Base-by-base conservation (phyloP, 1,140 invertebrate species). In the Megalonaias nervosa region DNA sequence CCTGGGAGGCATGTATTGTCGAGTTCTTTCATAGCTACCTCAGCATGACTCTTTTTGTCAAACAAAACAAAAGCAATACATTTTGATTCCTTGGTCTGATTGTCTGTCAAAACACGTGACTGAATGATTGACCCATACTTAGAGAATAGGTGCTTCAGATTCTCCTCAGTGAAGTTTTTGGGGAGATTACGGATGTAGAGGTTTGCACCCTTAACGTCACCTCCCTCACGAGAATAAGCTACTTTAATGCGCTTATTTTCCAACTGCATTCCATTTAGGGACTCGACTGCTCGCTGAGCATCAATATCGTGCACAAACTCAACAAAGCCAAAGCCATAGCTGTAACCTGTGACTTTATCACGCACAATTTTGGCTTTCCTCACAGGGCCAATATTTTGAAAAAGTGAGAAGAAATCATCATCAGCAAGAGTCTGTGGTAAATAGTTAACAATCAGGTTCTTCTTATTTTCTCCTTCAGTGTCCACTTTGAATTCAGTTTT, bases 311-410 rank as follows among this genome's bases (percentile, higher is more conserved):
- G 94, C 55, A 94, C 92, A 90, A 96, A 99, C 89, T 98, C 97
- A 21, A 98, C 97, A 92, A 99, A 99, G 23, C 97, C 97, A 91
- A 98, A 99, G 19, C 97, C 97, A 91, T 96, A 98, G 90, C 96
- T 97, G 90, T 98, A 98, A 31, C 96, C 96, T 91, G 96, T 97
- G 93, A 79, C 65, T 56, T 85, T 87, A 74, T 91, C 90, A 88
- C 96, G 95, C 94, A 98, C 97, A 83, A 99, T 96, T 83, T 96
- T 94, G 87, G 96, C 96, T 75, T 94, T 96, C 86, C 97, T 96
- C 62, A 98, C 76, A 19, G 84, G 86, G 1, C 90, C 90, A 74
- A 97, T 95, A 26, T 94, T 95, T 72, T 94, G 93, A 89, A 99
- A 99, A 90, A 98, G 94, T 72, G 94, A 94, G 87, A 94, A 95